phyloP scores from a whole-genome alignment of 2,888 invertebrate species.

The Lasioglossum malachurum region DNA sequence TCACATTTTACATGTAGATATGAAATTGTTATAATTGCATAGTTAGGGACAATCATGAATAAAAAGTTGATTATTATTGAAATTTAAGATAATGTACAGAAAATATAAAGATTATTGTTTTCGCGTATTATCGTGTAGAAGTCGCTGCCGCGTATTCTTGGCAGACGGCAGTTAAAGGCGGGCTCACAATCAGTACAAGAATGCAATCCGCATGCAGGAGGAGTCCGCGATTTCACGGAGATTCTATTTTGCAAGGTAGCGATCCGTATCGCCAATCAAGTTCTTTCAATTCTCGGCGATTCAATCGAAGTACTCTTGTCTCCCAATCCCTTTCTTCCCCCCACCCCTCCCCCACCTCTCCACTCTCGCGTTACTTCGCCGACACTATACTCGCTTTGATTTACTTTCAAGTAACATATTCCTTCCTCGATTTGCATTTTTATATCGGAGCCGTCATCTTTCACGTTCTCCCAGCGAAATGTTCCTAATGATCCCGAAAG shows the following conservation, averaged over 20 bases:
- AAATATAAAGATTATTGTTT: not conserved
- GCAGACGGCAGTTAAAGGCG: slow-evolving; percentile 24
- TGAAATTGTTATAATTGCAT: no score
- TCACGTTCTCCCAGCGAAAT: not conserved
- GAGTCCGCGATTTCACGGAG: slow-evolving; percentile 61
- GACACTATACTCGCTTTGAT: slow-evolving; percentile 44
- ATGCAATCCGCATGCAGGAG: slow-evolving; percentile 32
- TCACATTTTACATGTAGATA: no score
- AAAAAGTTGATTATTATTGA: no score
- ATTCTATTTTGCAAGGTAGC: slow-evolving; percentile 62
- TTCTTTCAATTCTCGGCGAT: slow-evolving; percentile 58
- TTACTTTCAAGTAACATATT: slow-evolving; percentile 39
- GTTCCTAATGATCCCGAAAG: not conserved
- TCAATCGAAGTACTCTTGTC: slow-evolving; percentile 51
- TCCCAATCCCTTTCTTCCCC: slow-evolving; percentile 7
- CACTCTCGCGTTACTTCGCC: not conserved
- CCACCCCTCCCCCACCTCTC: not conserved
- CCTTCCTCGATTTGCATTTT: slow-evolving; percentile 30
- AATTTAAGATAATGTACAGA: no score
- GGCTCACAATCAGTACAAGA: slow-evolving; percentile 45
- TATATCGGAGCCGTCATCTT: not conserved
- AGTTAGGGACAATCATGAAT: no score
- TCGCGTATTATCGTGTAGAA: slow-evolving; percentile 16
- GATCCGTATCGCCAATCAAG: slow-evolving; percentile 67
- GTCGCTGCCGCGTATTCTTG: not conserved